These are phyloP conservation scores for Chionodraco myersi DNA, from an alignment of 2,113 vertebrate genomes.

Conservation along the genomic window DNA sequence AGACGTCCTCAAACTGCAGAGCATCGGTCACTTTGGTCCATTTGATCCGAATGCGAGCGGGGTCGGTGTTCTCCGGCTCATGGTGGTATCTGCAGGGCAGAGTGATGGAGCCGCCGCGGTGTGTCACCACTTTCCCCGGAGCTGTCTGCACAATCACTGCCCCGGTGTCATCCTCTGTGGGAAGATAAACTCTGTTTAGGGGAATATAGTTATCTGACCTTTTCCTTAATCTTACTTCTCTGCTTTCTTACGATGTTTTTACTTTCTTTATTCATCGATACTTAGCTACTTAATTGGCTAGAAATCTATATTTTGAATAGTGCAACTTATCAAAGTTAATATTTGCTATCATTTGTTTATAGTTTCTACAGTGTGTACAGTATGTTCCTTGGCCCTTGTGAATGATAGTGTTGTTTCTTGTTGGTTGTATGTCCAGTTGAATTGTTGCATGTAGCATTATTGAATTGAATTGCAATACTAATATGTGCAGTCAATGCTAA, in stretches of 20 bases:
- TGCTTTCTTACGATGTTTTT: background rate
- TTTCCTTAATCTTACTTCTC: background rate
- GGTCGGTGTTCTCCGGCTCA: constrained; percentile 84
- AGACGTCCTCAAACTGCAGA: constrained; percentile 90
- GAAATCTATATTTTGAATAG: too few relatives aligned
- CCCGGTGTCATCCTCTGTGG: constrained; percentile 90
- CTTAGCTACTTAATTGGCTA: too few relatives aligned
- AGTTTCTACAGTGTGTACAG: too few relatives aligned
- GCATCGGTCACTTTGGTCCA: constrained; percentile 95
- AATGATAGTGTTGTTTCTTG: background rate
- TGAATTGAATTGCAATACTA: background rate
- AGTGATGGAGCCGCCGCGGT: constrained; percentile 93
- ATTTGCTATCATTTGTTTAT: too few relatives aligned
- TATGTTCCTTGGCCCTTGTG: too few relatives aligned
- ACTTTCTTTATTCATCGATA: background rate
- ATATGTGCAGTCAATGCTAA: background rate
- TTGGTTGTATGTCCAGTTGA: too few relatives aligned
- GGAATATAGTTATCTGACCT: background rate
- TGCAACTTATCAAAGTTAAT: too few relatives aligned
- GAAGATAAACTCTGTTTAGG: background rate
- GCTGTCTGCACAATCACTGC: constrained; percentile 95
- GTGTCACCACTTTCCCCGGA: constrained; percentile 92
- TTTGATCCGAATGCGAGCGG: constrained; percentile 90
- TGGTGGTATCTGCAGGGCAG: constrained; percentile 95
- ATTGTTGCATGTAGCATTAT: too few relatives aligned